phyloP scores from a whole-genome alignment of 2,113 vertebrate species.

The Nothobranchius furzeri region DNA sequence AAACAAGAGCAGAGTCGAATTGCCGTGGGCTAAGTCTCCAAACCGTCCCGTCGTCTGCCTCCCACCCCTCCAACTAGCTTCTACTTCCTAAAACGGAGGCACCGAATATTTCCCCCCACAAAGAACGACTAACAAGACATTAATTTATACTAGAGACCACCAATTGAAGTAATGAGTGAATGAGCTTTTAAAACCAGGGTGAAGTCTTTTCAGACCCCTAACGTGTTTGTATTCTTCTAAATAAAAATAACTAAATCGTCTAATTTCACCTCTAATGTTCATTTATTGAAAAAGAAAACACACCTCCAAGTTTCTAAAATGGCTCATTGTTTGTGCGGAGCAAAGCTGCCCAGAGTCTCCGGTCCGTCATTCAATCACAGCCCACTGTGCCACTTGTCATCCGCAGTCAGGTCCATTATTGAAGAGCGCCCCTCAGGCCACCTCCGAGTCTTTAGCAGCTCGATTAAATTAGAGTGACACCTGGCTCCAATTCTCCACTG shows the following conservation, averaged over 20 bases:
- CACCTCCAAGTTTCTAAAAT: slow-evolving; percentile 5
- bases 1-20: no score
- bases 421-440: slow-evolving; percentile 51
- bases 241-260: slow-evolving; percentile 18
- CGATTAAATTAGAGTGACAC: slow-evolving; percentile 70
- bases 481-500: slow-evolving; percentile 53
- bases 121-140: no score
- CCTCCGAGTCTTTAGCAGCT: slow-evolving; percentile 64
- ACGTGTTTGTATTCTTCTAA: slow-evolving; percentile 23
- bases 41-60: no score
- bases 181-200: slow-evolving; percentile 7
- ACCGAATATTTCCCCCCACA: no score
- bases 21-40: no score
- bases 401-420: slow-evolving; percentile 53
- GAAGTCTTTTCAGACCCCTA: slow-evolving; percentile 18
- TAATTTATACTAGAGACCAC: no score
- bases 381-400: slow-evolving; percentile 55
- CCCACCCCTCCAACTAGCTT: no score
- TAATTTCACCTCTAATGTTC: slow-evolving; percentile 6
- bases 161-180: no score
- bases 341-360: slow-evolving; percentile 15
- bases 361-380: slow-evolving; percentile 46
- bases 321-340: slow-evolving; percentile 11
- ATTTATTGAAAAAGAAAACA: slow-evolving; percentile 3
- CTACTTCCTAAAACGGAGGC: no score